Evolutionary conservation across 2,888 invertebrate genomes (phyloP).

Genomic region (Malacosoma neustria): DNA sequence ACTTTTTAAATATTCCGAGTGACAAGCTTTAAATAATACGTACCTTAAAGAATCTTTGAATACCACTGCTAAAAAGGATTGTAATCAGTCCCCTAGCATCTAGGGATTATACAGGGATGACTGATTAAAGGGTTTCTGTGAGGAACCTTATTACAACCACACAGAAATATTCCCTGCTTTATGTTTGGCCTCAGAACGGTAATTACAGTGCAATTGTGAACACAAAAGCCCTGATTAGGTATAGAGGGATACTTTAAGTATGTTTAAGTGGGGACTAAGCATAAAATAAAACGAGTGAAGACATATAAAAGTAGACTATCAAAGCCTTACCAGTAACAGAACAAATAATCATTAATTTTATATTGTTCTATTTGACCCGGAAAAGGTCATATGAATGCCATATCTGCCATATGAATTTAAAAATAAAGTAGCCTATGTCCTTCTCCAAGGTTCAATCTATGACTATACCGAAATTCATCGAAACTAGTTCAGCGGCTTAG

Average conservation of each 20-base stretch:
- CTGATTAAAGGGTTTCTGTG: constrained; percentile 14
- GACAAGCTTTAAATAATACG: not conserved
- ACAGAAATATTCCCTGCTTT: constrained; percentile 5
- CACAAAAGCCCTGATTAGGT: not conserved
- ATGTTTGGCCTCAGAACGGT: constrained; percentile 12
- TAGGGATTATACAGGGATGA: constrained; percentile 4
- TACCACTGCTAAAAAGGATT: constrained; percentile 2
- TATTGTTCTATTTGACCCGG: too few relatives aligned
- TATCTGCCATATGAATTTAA: too few relatives aligned
- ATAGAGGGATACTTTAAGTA: constrained; percentile 20
- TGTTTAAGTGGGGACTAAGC: constrained; percentile 7
- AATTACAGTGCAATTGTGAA: not conserved
- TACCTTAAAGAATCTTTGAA: not conserved
- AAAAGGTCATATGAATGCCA: too few relatives aligned
- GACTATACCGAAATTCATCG: too few relatives aligned
- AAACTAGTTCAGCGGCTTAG: too few relatives aligned
- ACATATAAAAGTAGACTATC: too few relatives aligned
- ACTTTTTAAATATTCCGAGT: too few relatives aligned
- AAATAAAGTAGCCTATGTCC: too few relatives aligned
- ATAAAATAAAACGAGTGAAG: too few relatives aligned
- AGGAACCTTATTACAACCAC: not conserved
- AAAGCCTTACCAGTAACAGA: too few relatives aligned
- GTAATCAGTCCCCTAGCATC: constrained; percentile 20
- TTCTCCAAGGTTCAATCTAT: too few relatives aligned
- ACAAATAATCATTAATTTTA: too few relatives aligned